Percentiles rank a stretch among this genome's conserved stretches.
Evolutionary conservation across 2,888 invertebrate genomes (phyloP).

Genomic region (Allacma fusca): DNA sequence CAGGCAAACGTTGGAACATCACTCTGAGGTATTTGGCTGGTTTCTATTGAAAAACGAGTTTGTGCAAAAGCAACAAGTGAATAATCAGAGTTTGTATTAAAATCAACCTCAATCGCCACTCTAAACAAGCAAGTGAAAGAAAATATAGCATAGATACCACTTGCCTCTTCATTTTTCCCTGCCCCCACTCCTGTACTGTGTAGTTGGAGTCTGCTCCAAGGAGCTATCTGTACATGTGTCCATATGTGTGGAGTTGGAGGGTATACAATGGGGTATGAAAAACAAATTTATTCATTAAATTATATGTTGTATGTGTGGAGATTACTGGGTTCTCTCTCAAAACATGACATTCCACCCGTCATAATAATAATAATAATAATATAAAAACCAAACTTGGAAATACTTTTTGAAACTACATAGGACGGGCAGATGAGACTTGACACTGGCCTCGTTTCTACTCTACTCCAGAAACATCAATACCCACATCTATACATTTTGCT

Average conservation of each 20-base stretch:
- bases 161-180: neutral
- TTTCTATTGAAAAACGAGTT: slow-evolving; percentile 35
- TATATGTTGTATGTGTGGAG: slow-evolving; percentile 12
- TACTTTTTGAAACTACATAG: slow-evolving; percentile 4
- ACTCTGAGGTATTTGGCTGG: slow-evolving; percentile 24
- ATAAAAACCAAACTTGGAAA: slow-evolving; percentile 10
- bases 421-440: slow-evolving; percentile 17
- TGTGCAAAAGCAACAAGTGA: slow-evolving; percentile 14
- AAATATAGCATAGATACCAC: neutral
- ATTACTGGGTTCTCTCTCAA: slow-evolving; percentile 8
- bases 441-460: slow-evolving; percentile 9
- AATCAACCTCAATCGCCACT: slow-evolving; percentile 27
- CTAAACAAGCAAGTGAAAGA: slow-evolving; percentile 8
- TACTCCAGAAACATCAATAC: slow-evolving; percentile 43
- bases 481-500: slow-evolving; percentile 33
- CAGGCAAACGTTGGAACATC: neutral
- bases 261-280: too few species aligned
- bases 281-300: neutral
- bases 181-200: too few species aligned
- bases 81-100: slow-evolving; percentile 33
- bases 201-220: too few species aligned
- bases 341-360: slow-evolving; percentile 28
- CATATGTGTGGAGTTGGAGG: too few species aligned
- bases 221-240: too few species aligned
- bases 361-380: neutral